Base-by-base conservation (phyloP, 2,797 vertebrate species). In the Pempheris klunzingeri region DNA sequence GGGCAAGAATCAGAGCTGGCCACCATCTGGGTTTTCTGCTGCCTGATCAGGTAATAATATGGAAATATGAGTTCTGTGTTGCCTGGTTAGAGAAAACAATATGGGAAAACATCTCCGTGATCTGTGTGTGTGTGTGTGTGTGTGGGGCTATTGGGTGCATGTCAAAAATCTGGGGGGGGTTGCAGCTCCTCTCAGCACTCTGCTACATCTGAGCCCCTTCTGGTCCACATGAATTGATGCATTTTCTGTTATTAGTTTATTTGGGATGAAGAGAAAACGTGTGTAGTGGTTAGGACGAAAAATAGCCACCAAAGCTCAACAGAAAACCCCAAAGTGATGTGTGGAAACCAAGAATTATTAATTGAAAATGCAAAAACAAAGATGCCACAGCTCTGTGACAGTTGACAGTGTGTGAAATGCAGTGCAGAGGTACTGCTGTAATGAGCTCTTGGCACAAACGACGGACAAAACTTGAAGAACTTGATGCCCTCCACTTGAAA, bases 381-480 rank as follows among this genome's bases (percentile, higher is more conserved):
- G 47, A 75, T 36, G 36, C 55, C 11, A 13, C 24, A 47, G 73
- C 43, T 38, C 49, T n/a, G 50, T 66, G 76, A 82, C 78, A 75
- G 71, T 17, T 76, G 71, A 71, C 59, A 3, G 50, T 4, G n/a
- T 63, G 22, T 2, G 20, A 55, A 71, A 72, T 7, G 24, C 36
- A 55, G 70, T 26, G 57, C 59, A 49, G 61, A 68, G 30, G 61
- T 13, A 15, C 41, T 41, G 61, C 41, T 49, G 52, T 74, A 78
- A 81, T 78, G 65, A 78, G 73, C 14, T 2, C 77, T 77, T 73
- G 63, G 47, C 50, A 58, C 50, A 46, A 34, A 77, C 3, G 32
- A 53, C 49, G 70, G 30, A 59, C 15, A 52, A 68, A 69, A 59
- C 71, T 30, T 30, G 10, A 50, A 61, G 17, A 63, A 46, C 50